phyloP scores from a whole-genome alignment of 2,888 invertebrate genomes.

The Nysson spinosus region DNA sequence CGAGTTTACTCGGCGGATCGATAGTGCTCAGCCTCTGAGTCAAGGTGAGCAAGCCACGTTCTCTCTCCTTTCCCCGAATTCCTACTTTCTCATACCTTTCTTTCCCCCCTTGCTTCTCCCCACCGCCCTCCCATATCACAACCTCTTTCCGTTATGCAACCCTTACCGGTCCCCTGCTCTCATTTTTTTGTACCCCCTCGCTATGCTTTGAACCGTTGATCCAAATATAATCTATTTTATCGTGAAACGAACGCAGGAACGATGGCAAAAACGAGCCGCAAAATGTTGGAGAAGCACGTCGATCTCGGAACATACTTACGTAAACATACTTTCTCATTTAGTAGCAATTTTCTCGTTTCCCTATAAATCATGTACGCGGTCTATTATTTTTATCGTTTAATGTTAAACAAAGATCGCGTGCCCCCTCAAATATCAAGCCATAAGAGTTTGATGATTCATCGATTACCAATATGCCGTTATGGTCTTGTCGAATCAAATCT shows the following conservation, averaged over 20 bases:
- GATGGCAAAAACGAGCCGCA: neutral
- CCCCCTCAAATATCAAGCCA: too few relatives aligned
- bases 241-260: neutral
- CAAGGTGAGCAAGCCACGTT: slow-evolving; percentile 57
- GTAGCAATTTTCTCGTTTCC: too few relatives aligned
- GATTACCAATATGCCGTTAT: too few relatives aligned
- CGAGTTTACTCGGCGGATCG: slow-evolving; percentile 57
- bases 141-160: neutral
- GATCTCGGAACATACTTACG: neutral
- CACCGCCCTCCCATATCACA: too few relatives aligned
- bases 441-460: too few relatives aligned
- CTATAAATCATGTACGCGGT: too few relatives aligned
- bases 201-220: neutral
- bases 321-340: slow-evolving; percentile 13
- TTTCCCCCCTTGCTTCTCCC: too few relatives aligned
- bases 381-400: too few relatives aligned
- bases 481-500: too few relatives aligned
- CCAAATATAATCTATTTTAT: neutral
- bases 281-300: neutral
- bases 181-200: neutral
- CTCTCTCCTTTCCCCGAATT: too few relatives aligned
- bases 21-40: slow-evolving; percentile 62
- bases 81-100: too few relatives aligned
- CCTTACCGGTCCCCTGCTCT: neutral
- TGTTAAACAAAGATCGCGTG: too few relatives aligned